Conservation (phyloP, 2,797 vertebrate species). For the Peromyscus eremicus region DNA sequence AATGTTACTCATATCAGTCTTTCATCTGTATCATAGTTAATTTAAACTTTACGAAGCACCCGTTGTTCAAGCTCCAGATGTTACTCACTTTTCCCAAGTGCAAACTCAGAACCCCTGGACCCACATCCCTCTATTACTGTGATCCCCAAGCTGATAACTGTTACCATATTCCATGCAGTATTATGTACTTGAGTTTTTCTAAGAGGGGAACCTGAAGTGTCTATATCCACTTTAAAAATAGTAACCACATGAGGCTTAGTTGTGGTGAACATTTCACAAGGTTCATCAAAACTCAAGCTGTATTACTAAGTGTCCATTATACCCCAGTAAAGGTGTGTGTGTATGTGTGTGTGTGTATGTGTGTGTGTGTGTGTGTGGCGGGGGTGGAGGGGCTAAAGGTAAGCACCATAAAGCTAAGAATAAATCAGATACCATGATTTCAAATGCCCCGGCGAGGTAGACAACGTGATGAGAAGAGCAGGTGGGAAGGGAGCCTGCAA, state of each 20-base stretch:
- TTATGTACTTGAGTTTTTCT: background rate
- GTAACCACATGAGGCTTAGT: background rate
- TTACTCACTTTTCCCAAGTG: background rate
- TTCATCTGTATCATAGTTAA: background rate
- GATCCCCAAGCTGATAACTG: background rate
- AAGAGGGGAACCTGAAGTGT: background rate
- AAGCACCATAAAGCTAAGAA: background rate
- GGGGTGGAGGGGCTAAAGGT: background rate
- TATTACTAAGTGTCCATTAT: background rate
- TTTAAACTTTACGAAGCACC: background rate
- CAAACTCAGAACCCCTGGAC: background rate
- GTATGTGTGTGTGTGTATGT: background rate
- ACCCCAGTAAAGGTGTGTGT: background rate
- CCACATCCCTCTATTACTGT: background rate
- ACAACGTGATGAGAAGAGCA: background rate
- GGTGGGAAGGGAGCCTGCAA: too few species aligned
- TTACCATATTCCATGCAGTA: background rate
- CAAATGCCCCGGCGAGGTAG: background rate
- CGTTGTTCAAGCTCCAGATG: background rate
- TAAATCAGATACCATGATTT: background rate
- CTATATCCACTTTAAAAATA: background rate
- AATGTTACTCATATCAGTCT: background rate
- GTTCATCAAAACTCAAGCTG: background rate
- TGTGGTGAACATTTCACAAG: background rate
- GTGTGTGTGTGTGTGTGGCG: background rate